Percentiles rank a stretch among this genome's conserved stretches.
Evolutionary conservation across 2,113 vertebrate species (phyloP).

Genomic region (Rattus rattus): DNA sequence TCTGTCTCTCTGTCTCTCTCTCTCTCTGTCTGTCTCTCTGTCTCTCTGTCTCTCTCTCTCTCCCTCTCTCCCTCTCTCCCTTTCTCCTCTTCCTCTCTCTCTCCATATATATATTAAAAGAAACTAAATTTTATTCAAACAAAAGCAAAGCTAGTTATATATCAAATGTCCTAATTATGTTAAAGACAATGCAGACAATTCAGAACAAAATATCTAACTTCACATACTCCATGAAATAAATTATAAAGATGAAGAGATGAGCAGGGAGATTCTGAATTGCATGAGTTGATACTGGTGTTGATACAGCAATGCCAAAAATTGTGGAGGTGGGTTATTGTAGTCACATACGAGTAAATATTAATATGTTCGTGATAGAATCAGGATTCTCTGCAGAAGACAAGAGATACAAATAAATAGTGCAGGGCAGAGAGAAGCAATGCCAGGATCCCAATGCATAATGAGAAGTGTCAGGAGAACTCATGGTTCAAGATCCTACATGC

Average conservation of each 20-base stretch:
- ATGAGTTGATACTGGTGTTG: neutral
- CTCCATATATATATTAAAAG: no score
- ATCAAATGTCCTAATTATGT: no score
- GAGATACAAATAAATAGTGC: neutral
- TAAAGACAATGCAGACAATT: neutral
- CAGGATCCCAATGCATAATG: neutral
- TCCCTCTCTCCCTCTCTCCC: no score
- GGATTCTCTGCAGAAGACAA: neutral
- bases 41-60: no score
- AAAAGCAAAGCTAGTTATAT: neutral
- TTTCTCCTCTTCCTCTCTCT: no score
- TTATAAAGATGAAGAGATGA: neutral
- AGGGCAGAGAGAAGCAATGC: neutral
- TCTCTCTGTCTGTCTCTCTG: no score
- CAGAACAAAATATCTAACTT: neutral
- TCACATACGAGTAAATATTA: neutral
- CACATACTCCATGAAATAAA: neutral
- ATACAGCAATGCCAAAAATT: constrained; percentile 12
- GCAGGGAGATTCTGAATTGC: neutral
- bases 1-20: no score
- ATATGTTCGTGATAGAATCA: neutral
- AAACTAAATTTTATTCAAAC: neutral
- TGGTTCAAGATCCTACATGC: neutral
- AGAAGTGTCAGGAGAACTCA: neutral
- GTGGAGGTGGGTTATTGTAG: neutral